phyloP scores from a whole-genome alignment of 2,113 vertebrate species.

The Zosterops pallidus region DNA sequence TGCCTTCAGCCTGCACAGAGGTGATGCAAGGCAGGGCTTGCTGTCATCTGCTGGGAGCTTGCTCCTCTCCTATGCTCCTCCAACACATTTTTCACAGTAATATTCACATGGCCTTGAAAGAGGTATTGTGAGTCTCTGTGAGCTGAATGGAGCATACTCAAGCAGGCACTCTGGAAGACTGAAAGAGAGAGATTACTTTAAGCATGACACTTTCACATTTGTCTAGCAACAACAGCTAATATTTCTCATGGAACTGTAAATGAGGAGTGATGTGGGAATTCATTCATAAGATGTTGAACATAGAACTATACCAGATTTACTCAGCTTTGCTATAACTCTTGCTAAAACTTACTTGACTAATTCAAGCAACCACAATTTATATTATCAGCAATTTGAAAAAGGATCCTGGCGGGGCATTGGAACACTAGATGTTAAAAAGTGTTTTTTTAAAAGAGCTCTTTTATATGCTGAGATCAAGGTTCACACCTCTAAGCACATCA shows the following conservation, averaged over 20 bases:
- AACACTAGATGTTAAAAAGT: neutral
- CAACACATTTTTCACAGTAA: neutral
- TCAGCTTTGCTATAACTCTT: neutral
- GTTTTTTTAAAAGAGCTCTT: neutral
- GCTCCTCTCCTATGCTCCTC: neutral
- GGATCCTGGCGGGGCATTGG: neutral
- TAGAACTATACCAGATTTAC: neutral
- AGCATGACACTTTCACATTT: neutral
- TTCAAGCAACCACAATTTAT: neutral
- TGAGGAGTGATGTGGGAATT: neutral
- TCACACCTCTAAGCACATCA: neutral
- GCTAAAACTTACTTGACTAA: neutral
- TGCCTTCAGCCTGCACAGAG: neutral
- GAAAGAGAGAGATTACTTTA: neutral
- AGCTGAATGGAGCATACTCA: neutral
- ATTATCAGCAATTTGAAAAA: neutral
- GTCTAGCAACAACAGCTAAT: neutral
- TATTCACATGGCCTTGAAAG: neutral
- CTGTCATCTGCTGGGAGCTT: neutral
- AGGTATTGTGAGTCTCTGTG: neutral
- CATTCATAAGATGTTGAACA: neutral
- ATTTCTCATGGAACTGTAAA: neutral
- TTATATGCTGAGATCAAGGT: neutral
- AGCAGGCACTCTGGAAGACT: neutral
- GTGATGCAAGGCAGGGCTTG: accelerated